phyloP scores from a whole-genome alignment of 2,888 invertebrate species.

The Pristionchus arcanus region DNA sequence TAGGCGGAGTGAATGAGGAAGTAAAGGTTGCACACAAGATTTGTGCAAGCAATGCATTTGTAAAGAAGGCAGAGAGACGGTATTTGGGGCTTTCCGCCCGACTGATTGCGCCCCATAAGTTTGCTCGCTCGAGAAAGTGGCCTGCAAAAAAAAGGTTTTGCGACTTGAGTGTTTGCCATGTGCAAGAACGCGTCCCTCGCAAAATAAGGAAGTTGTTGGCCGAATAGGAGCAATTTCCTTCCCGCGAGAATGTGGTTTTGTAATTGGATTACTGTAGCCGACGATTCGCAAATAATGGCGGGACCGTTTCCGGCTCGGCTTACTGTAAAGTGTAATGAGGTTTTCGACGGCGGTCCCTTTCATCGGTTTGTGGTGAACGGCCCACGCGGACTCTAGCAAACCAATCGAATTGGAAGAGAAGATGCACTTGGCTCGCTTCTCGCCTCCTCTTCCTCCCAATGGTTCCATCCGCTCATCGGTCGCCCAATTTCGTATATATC shows the following conservation, averaged over 20 bases:
- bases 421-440: not conserved
- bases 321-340: not conserved
- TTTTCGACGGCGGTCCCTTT: not conserved
- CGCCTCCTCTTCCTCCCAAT: not conserved
- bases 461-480: not conserved
- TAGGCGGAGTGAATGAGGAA: not conserved
- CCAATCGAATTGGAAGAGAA: not conserved
- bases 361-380: not conserved
- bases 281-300: not conserved
- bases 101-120: not conserved
- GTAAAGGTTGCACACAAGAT: not conserved
- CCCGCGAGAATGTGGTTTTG: not conserved
- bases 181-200: not conserved
- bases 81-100: not conserved
- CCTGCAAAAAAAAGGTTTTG: not conserved
- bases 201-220: conserved; percentile 6
- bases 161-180: conserved; percentile 30
- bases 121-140: not conserved
- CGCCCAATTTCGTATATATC: not conserved
- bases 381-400: not conserved
- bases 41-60: not conserved
- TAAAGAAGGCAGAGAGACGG: not conserved
- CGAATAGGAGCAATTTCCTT: not conserved
- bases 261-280: conserved; percentile 29
- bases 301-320: not conserved